Evolutionary conservation across 2,797 vertebrate species (phyloP).

Genomic region (Phylloscopus collybita): DNA sequence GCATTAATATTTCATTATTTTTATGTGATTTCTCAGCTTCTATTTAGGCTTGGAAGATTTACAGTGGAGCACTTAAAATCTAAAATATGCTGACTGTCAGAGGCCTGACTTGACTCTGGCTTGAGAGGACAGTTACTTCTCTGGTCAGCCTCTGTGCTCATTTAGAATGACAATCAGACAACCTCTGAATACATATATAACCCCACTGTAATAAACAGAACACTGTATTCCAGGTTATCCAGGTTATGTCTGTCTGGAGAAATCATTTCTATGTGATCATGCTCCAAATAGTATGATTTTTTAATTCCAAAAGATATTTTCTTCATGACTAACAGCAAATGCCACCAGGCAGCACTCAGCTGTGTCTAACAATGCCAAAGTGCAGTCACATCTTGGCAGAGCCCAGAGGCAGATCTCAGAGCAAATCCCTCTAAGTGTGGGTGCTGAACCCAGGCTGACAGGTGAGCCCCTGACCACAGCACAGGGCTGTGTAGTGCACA

Average conservation of each 20-base stretch:
- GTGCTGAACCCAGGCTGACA: background rate
- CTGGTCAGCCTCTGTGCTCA: background rate
- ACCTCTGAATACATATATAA: background rate
- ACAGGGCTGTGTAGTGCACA: background rate
- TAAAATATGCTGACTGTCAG: background rate
- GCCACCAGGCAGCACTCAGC: background rate
- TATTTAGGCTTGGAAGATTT: background rate
- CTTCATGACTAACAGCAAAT: background rate
- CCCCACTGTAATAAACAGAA: background rate
- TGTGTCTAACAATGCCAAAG: background rate
- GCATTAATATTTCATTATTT: constrained; percentile 3
- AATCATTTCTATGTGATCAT: background rate
- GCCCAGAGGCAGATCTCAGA: background rate
- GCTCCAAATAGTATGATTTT: background rate
- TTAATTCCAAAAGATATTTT: background rate
- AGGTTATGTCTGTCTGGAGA: background rate
- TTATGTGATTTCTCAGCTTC: background rate
- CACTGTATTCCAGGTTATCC: background rate
- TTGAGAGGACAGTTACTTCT: background rate
- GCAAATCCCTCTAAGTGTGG: background rate
- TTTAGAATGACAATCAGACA: background rate
- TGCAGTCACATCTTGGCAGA: background rate
- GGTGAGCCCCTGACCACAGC: background rate
- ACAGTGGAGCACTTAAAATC: background rate
- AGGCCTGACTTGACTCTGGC: background rate